Conservation (phyloP, 2,113 vertebrate species). For the Heloderma charlesbogerti region DNA sequence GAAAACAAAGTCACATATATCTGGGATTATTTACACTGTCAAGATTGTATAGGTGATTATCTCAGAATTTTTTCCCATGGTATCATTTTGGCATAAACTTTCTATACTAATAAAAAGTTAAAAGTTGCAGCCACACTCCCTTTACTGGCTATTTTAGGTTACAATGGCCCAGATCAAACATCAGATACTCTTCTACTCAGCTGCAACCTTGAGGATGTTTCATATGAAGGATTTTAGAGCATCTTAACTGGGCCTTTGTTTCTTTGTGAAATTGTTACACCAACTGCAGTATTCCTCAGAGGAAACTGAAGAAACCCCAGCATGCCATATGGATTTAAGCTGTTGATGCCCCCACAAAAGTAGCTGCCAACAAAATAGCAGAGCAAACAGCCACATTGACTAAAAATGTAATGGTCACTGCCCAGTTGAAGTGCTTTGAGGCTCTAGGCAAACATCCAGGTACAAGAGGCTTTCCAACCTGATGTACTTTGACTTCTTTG, state of each 20-base stretch:
- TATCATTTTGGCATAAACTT: neutral
- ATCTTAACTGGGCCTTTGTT: neutral
- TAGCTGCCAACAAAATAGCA: neutral
- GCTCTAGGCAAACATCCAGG: neutral
- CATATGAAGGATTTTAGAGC: neutral
- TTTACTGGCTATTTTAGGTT: neutral
- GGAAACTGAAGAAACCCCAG: neutral
- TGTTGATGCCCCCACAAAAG: neutral
- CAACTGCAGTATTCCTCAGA: neutral
- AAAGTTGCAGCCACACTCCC: neutral
- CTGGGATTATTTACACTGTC: neutral
- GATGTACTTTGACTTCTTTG: conserved; percentile 37
- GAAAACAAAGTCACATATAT: neutral
- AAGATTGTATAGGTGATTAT: neutral
- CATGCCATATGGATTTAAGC: neutral
- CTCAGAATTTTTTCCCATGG: neutral
- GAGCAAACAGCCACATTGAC: neutral
- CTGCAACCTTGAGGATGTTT: neutral
- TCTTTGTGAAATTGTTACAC: neutral
- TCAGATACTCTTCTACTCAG: neutral
- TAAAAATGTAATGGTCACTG: neutral
- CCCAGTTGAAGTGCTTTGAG: neutral
- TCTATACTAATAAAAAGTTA: neutral
- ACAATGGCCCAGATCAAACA: neutral
- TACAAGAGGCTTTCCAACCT: neutral